These are phyloP conservation scores for Pachycephus smyrnensis DNA, from an alignment of 2,888 invertebrate genomes.

Conservation along the genomic window DNA sequence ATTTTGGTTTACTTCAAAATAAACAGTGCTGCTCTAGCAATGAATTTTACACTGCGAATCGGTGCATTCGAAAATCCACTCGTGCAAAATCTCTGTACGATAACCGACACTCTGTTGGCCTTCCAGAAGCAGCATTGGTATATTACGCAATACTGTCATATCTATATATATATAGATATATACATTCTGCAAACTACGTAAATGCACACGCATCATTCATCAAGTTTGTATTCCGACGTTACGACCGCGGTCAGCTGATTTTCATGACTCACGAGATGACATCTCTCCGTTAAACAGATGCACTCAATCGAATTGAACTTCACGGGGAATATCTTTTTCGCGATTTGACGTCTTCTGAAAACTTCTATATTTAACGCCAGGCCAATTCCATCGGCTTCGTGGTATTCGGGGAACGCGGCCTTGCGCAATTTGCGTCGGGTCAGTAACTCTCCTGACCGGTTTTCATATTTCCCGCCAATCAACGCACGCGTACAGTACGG, in stretches of 20 bases:
- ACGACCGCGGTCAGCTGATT: not conserved
- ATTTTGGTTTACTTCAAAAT: not conserved
- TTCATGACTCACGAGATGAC: not conserved
- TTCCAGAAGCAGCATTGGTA: not conserved
- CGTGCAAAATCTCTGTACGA: no score
- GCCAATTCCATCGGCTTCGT: not conserved
- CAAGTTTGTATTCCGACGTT: not conserved
- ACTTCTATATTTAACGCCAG: not conserved
- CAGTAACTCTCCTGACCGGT: not conserved
- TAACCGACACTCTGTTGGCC: not conserved
- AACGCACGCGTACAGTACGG: not conserved
- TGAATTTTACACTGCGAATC: not conserved
- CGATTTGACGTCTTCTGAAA: not conserved
- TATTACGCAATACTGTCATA: not conserved
- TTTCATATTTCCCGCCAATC: not conserved
- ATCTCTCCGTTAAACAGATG: not conserved
- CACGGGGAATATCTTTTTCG: not conserved
- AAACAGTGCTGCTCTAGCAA: not conserved
- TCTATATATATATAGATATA: not conserved
- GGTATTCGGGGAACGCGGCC: not conserved
- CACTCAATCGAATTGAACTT: not conserved
- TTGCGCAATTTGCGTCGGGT: not conserved
- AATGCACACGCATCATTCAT: not conserved
- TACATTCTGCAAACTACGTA: not conserved
- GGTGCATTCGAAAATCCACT: not conserved